These are phyloP conservation scores for Mesoligia furuncula DNA, from an alignment of 2,888 invertebrate genomes.

Conservation along the genomic window DNA sequence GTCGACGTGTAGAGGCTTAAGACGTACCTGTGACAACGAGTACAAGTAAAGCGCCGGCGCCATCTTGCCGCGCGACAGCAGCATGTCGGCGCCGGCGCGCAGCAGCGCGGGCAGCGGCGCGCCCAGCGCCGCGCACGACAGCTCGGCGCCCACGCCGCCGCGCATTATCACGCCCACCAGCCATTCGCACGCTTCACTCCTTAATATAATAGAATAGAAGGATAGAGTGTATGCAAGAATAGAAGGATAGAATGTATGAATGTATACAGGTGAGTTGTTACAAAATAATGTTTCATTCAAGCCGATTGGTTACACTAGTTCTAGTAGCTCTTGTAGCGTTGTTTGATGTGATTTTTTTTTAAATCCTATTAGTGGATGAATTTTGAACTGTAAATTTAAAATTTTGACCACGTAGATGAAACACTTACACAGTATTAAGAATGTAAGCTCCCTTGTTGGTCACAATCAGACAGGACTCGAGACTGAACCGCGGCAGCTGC, in stretches of 20 bases:
- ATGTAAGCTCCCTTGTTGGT: conserved; percentile 90
- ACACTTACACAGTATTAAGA: conserved; percentile 86
- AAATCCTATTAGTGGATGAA: not conserved
- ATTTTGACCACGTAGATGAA: not conserved
- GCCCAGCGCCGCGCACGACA: conserved; percentile 82
- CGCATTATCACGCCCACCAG: conserved; percentile 84
- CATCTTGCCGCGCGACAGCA: conserved; percentile 93
- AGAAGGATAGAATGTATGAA: not conserved
- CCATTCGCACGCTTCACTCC: conserved; percentile 86
- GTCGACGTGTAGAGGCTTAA: no score
- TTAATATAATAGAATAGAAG: not conserved
- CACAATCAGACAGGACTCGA: conserved; percentile 89
- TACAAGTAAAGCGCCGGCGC: conserved; percentile 95
- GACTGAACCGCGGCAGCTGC: conserved; percentile 83
- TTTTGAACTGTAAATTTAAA: not conserved
- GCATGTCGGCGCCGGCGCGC: conserved; percentile 95
- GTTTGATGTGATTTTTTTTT: not conserved
- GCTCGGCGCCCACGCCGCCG: conserved; percentile 84
- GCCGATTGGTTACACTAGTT: not conserved
- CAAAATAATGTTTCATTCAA: not conserved
- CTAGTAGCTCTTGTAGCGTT: not conserved
- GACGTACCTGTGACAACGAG: conserved; percentile 93
- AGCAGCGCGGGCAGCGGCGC: conserved; percentile 91
- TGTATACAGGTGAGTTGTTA: not conserved
- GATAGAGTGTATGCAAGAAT: not conserved